Evolutionary conservation across 2,113 vertebrate species (phyloP).

Genomic region (Poeciliopsis prolifica): DNA sequence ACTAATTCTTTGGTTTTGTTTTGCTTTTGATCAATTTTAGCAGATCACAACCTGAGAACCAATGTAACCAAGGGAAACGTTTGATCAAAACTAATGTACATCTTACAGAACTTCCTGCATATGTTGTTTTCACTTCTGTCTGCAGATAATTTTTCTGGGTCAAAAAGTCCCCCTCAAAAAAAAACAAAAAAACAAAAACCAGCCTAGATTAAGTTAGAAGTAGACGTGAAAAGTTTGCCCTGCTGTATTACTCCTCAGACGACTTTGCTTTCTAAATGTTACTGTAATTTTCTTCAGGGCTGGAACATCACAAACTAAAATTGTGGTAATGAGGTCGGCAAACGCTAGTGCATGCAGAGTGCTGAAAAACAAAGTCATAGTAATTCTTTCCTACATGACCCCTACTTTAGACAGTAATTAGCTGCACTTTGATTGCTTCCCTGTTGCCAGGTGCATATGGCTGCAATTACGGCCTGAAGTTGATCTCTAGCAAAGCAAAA

Average conservation of each 20-base stretch:
- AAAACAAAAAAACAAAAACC: no score
- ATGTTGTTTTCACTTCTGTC: not conserved
- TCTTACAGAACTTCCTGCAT: not conserved
- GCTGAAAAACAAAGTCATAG: not conserved
- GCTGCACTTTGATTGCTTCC: slow-evolving; percentile 13
- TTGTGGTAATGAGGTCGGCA: not conserved
- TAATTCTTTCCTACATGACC: not conserved
- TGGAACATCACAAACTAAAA: not conserved
- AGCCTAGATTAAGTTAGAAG: no score
- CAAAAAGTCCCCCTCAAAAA: no score
- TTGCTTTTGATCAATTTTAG: not conserved
- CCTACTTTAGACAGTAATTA: slow-evolving; percentile 8
- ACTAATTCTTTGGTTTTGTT: not conserved
- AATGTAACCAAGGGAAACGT: not conserved
- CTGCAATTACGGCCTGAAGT: slow-evolving; percentile 11
- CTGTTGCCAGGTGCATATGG: slow-evolving; percentile 22
- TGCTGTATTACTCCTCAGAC: not conserved
- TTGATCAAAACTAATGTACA: not conserved
- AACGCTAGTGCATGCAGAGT: not conserved
- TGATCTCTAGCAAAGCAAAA: slow-evolving; percentile 2
- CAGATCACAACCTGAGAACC: not conserved
- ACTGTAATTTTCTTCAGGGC: not conserved
- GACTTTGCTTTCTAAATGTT: not conserved
- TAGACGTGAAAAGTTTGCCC: not conserved
- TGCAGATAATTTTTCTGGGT: not conserved